Percentiles rank a stretch among this genome's conserved stretches.
phyloP scores from a whole-genome alignment of 2,797 vertebrate genomes.

The Tokudaia muenninki region DNA sequence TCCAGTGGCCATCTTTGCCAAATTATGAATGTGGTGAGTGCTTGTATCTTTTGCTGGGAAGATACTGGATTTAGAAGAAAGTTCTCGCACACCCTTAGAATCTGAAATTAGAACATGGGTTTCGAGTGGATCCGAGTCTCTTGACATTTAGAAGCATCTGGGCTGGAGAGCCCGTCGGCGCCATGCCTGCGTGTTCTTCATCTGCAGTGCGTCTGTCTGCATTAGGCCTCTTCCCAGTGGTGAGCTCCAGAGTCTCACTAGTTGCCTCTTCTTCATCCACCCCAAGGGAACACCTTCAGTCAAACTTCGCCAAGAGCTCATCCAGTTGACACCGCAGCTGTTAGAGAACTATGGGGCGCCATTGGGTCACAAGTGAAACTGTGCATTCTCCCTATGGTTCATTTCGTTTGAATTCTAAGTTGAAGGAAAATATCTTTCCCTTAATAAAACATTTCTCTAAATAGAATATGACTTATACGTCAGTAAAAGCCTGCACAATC shows the following conservation, averaged over 20 bases:
- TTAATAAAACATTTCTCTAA: conserved; percentile 61
- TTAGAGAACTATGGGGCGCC: neutral
- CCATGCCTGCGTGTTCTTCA: neutral
- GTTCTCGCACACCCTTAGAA: conserved; percentile 27
- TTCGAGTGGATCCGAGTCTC: neutral
- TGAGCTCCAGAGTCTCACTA: neutral
- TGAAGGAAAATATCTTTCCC: neutral
- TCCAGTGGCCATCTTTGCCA: conserved; percentile 45
- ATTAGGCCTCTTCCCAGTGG: neutral
- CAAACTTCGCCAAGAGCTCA: neutral
- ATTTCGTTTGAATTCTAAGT: neutral
- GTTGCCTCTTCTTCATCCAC: neutral
- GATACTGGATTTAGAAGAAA: conserved; percentile 35
- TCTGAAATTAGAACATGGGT: neutral
- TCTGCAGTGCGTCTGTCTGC: neutral
- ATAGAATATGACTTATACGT: neutral
- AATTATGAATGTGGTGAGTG: conserved; percentile 47
- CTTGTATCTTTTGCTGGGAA: conserved; percentile 61
- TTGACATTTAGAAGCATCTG: conserved; percentile 31
- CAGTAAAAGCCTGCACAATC: conserved; percentile 31
- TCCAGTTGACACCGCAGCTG: neutral
- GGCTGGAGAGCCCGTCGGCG: neutral
- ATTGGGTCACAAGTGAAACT: neutral
- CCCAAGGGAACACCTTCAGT: neutral
- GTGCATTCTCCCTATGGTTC: neutral